Evolutionary conservation across 2,797 vertebrate species (phyloP), one percentile per base, ranked within the genome.

Genomic region (Denticeps clupeoides): DNA sequence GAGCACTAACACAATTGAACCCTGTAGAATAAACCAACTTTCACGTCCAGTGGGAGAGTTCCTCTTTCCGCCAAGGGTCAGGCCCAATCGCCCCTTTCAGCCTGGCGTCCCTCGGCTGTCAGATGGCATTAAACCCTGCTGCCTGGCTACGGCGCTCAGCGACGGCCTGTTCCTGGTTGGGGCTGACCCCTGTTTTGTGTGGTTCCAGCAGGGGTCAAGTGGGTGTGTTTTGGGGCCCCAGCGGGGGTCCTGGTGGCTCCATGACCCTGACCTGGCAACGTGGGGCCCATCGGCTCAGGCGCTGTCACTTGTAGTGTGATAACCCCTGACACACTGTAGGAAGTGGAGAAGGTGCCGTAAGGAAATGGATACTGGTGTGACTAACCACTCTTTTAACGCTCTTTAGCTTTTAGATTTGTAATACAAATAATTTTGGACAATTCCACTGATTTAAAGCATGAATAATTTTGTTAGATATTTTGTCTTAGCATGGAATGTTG

Each of bases 161-260:
- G 72, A 71, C 75, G 69, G 64, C n/a, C 27, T 73, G 75, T 49
- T 51, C 72, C 75, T 68, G 66, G 68, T 70, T 24, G 66, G 70
- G 22, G 63, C 59, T 63, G 64, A 79, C 71, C 70, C 62, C 38
- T 53, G 44, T 56, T 77, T 82, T 82, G 75, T 82, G 40, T 42
- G n/a, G 53, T 19, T 33, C 5, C 57, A 56, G 71, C 56, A 27
- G 49, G 54, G 80, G 80, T 83, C 78, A 80, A 81, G 78, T 78
- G 79, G 76, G 67, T 72, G 70, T 69, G 38, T 63, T 62, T 15
- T 12, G 16, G 54, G 47, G 29, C 41, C 55, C 46, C 45, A 49
- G 29, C 32, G 49, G 49, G 31, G 26, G n/a, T 35, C 11, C 35
- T 10, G 35, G 9, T 27, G 45, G 38, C 25, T 51, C 43, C 51